Base-by-base conservation (phyloP, 1,140 invertebrate genomes). In the Brachionus manjavacas region DNA sequence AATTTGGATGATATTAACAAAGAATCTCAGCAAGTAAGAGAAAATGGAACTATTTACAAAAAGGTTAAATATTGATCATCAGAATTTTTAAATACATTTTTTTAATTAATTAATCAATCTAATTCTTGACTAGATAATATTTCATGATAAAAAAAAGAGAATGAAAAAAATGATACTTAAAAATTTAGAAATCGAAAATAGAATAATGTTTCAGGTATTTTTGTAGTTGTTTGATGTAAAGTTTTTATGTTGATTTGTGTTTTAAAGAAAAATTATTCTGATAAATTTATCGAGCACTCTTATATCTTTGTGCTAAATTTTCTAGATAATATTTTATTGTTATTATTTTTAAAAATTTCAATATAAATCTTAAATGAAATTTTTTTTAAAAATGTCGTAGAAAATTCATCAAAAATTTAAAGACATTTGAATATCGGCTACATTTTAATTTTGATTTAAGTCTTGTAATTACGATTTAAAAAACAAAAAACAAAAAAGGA, bases 11-110 rank as follows among this genome's bases (percentile, higher is more conserved):
- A 60, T 4, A 41, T 68, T 4, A 68, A 68, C 79, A 81, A 81
- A 81, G 79, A 68, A 64, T 60, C 79, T n/a, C 79, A 81, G 14
- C 64, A 81, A 64, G 79, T 68, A 81, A 81, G 64, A 68, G 52
- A 64, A 14, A 81, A 68, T 81, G 79, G 79, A 60, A 68, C 79
- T 25, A 81, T 81, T 81, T 68, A 81, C 60, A 81, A 81, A 81
- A 81, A 81, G 79, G 79, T 81, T 81, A 64, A 43, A 41, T 43
- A 25, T 12, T 14, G 23, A 49, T 28, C 14, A 70, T n/a, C 3
- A 31, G 4, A 70, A 35, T 9, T 46, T 41, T 81, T 28, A 9
- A 31, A 12, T 39, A 55, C 23, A 31, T 80, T 60, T 81, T 14
- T 55, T 4, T n/a, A n/a, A 55, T 23, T n/a, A 55, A 64, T 52